phyloP scores from a whole-genome alignment of 2,888 invertebrate genomes.

The Lordiphosa fenestrarum region DNA sequence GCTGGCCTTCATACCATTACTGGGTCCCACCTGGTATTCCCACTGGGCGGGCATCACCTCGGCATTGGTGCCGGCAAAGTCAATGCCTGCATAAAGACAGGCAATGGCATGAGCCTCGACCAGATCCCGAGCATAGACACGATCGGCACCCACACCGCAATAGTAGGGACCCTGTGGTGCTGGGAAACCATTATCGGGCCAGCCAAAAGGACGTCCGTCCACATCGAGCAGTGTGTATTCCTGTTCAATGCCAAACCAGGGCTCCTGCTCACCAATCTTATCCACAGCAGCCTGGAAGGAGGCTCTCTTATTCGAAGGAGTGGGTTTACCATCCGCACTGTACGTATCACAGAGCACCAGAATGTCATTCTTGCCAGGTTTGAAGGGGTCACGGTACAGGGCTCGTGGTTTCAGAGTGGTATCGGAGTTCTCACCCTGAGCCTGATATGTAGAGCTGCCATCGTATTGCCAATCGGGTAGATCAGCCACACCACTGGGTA shows the following conservation, averaged over 20 bases:
- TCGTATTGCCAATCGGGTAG: slow-evolving; percentile 89
- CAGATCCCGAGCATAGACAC: slow-evolving; percentile 89
- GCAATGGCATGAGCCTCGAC: slow-evolving; percentile 87
- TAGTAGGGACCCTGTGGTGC: slow-evolving; percentile 90
- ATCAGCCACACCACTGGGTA: slow-evolving; percentile 83
- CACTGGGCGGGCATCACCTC: slow-evolving; percentile 92
- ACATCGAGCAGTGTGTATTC: slow-evolving; percentile 83
- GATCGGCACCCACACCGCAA: slow-evolving; percentile 90
- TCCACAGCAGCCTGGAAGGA: slow-evolving; percentile 82
- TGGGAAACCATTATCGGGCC: slow-evolving; percentile 87
- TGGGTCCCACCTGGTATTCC: slow-evolving; percentile 85
- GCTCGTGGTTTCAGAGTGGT: slow-evolving; percentile 88
- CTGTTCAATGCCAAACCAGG: slow-evolving; percentile 89
- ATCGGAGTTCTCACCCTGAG: slow-evolving; percentile 85
- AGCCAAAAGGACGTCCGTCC: slow-evolving; percentile 86
- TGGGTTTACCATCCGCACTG: slow-evolving; percentile 81
- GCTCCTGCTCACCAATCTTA: slow-evolving; percentile 83
- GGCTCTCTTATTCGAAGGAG: slow-evolving; percentile 81
- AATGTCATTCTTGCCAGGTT: slow-evolving; percentile 85
- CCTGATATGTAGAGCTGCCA: slow-evolving; percentile 87
- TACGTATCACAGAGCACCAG: slow-evolving; percentile 90
- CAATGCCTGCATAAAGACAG: slow-evolving; percentile 90
- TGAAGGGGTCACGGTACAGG: slow-evolving; percentile 90
- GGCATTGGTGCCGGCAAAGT: slow-evolving; percentile 89
- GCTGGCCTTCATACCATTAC: slow-evolving; percentile 83